phyloP scores from a whole-genome alignment of 92 coral and sea anemone genomes.

The Epizoanthus ramosus region DNA sequence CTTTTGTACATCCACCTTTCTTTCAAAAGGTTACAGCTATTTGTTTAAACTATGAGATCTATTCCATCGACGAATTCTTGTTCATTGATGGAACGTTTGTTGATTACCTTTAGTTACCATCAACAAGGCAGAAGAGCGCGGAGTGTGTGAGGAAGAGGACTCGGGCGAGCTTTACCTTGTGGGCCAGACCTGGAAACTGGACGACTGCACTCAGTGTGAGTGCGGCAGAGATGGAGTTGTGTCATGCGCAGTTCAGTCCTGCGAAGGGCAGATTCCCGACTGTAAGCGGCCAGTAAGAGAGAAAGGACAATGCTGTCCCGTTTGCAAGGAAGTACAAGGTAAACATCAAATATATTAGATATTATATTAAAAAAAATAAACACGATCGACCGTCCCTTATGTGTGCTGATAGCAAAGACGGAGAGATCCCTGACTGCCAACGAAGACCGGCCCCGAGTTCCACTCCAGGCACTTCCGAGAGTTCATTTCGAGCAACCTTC shows the following conservation, averaged over 20 bases:
- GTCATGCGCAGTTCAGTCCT: constrained; percentile 88
- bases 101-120: constrained; percentile 60
- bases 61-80: not conserved
- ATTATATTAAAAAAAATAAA: too few species aligned
- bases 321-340: constrained; percentile 79
- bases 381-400: too few species aligned
- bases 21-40: too few species aligned
- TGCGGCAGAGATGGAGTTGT: constrained; percentile 89
- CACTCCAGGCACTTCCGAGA: too few species aligned
- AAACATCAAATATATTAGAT: not conserved
- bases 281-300: constrained; percentile 84
- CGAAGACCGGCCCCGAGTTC: too few species aligned
- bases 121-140: constrained; percentile 67
- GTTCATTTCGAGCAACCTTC: too few species aligned
- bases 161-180: constrained; percentile 82
- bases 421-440: too few species aligned
- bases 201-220: constrained; percentile 92
- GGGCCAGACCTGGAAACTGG: constrained; percentile 95
- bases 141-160: constrained; percentile 76
- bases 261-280: constrained; percentile 72
- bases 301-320: constrained; percentile 95
- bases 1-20: too few species aligned
- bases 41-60: too few species aligned
- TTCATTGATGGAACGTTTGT: not conserved
- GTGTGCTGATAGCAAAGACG: too few species aligned